Conservation (phyloP, 2,888 invertebrate species). For the Pristionchus entomophagus region DNA sequence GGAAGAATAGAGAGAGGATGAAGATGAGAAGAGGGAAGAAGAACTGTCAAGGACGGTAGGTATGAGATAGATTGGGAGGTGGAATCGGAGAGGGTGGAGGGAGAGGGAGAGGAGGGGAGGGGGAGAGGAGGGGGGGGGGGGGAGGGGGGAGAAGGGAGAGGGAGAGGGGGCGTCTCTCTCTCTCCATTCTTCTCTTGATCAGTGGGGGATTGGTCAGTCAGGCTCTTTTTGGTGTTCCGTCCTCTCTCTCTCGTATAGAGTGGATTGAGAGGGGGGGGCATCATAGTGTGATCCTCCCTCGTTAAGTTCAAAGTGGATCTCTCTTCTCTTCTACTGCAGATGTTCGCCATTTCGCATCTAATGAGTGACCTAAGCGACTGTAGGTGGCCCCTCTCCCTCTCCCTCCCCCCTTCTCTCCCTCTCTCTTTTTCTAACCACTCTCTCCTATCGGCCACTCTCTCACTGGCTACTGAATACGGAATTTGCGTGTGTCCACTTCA, state of each 20-base stretch:
- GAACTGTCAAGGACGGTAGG: constrained; percentile 45
- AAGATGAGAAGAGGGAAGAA: constrained; percentile 24
- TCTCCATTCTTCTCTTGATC: constrained; percentile 31
- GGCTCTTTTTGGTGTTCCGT: constrained; percentile 34
- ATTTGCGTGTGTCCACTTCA: constrained; percentile 33
- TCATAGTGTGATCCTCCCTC: no score
- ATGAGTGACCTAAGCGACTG: constrained; percentile 20
- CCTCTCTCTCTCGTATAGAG: not conserved
- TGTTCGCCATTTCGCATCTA: constrained; percentile 15
- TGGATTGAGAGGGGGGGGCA: not conserved
- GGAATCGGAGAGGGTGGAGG: not conserved
- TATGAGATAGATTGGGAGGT: constrained; percentile 33
- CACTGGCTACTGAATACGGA: constrained; percentile 23
- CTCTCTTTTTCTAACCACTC: not conserved
- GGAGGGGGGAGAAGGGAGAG: constrained; percentile 12
- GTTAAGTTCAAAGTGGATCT: constrained; percentile 36
- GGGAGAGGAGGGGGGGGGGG: no score
- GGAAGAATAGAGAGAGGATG: not conserved
- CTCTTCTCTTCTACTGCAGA: not conserved
- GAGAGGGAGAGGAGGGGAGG: not conserved
- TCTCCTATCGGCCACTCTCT: not conserved
- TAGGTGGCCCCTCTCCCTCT: not conserved
- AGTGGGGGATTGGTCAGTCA: constrained; percentile 40
- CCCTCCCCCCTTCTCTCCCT: not conserved
- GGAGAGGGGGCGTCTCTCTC: constrained; percentile 29